phyloP scores from a whole-genome alignment of 2,797 vertebrate genomes.

The Eutrigla gurnardus region DNA sequence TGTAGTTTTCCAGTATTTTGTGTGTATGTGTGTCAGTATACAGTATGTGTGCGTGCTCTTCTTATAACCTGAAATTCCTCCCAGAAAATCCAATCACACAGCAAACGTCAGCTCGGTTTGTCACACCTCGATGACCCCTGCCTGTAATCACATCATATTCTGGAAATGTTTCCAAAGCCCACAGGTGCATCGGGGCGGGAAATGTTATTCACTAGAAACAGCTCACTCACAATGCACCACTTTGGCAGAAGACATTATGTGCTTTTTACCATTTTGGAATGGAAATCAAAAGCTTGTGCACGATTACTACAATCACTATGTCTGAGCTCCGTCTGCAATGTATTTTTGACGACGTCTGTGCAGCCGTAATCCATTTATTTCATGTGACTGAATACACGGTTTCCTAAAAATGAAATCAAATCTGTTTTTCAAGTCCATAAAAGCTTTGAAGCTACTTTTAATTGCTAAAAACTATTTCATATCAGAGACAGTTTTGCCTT shows the following conservation, averaged over 20 bases:
- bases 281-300: neutral
- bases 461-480: neutral
- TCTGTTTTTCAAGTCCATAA: neutral
- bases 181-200: neutral
- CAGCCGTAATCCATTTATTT: conserved; percentile 15
- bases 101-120: conserved; percentile 20
- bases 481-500: neutral
- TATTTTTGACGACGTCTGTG: conserved; percentile 1
- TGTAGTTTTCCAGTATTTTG: neutral
- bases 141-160: conserved; percentile 34
- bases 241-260: neutral
- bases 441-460: neutral
- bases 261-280: conserved; percentile 4
- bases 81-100: conserved; percentile 28
- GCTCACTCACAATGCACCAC: neutral
- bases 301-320: neutral
- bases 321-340: neutral
- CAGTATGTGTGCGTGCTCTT: neutral
- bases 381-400: conserved; percentile 8
- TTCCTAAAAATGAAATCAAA: neutral
- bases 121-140: conserved; percentile 10
- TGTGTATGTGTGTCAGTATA: neutral
- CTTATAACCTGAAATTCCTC: conserved; percentile 1
- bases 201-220: conserved; percentile 1
- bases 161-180: conserved; percentile 32